Base-by-base conservation (phyloP, 2,113 vertebrate species). In the Dolichallabes microphthalmus region DNA sequence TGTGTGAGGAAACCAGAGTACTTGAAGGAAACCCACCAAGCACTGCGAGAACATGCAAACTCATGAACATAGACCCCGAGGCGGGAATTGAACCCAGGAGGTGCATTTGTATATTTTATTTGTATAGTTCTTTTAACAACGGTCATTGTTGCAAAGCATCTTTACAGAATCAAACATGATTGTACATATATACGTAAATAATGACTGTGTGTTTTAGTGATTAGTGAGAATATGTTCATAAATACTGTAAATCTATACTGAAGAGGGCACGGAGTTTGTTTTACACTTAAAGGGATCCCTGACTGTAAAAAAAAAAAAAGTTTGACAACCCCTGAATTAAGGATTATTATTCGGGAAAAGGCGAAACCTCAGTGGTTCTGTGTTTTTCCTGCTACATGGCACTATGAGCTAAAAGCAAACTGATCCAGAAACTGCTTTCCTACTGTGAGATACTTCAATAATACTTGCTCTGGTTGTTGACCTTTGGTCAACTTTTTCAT, bases 401-500 rank as follows among this genome's bases (percentile, higher is more conserved):
- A 61, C 73, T 64, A 53, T 22, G 45, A 71, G 53, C 30, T 73
- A 39, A 71, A 57, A 58, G 6, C 17, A 74, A 73, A 75, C 19
- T 32, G 25, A 60, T 74, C 53, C 53, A 83, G 68, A 58, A 32
- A 58, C 53, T 57, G 66, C 81, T 71, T 10, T 82, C 53, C 13
- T 53, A 58, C 39, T 84, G n/a, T 45, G 52, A 74, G 20, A 74
- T 76, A n/a, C 66, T 76, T 52, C 13, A 35, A 45, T 55, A 27
- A 12, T 45, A 83, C 32, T 77, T 27, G 2, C 39, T 66, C 14
- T 60, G 10, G 25, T 20, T 45, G 30, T 35, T 85, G 64, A 61
- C 76, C 77, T 69, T 73, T 80, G 22, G 9, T 73, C 57, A 57
- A 61, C 13, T 15, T 73, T 77, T 85, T 73, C 35, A 45, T 57